Conservation (phyloP, 2,888 invertebrate species). For the Caenorhabditis uteleia region DNA sequence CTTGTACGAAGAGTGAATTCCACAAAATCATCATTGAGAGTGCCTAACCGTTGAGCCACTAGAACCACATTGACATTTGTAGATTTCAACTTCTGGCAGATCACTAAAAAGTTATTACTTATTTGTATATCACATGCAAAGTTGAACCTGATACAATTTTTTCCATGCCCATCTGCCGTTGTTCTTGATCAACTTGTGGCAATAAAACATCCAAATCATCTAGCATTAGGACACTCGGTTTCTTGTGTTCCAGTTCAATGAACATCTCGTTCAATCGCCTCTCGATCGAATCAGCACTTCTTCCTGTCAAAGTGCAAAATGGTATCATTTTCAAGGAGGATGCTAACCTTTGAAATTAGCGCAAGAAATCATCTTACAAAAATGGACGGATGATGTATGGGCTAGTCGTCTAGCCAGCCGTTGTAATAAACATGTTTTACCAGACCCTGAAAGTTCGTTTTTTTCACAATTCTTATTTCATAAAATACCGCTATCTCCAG, state of each 20-base stretch:
- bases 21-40: conserved; percentile 32
- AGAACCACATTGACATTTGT: conserved; percentile 29
- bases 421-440: conserved; percentile 46
- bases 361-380: conserved; percentile 29
- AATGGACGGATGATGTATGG: conserved; percentile 17
- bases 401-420: conserved; percentile 30
- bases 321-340: conserved; percentile 5
- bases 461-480: conserved; percentile 1
- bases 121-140: background rate
- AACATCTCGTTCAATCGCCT: conserved; percentile 39
- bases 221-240: conserved; percentile 52
- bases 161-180: conserved; percentile 48
- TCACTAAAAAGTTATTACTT: conserved; percentile 14
- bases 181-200: conserved; percentile 52
- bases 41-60: conserved; percentile 26
- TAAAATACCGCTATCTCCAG: conserved; percentile 15
- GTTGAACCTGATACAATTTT: conserved; percentile 47
- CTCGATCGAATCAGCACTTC: conserved; percentile 51
- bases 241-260: conserved; percentile 27
- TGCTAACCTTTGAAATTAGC: conserved; percentile 28
- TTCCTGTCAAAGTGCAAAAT: conserved; percentile 23
- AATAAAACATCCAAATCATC: conserved; percentile 58
- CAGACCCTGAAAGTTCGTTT: conserved; percentile 38
- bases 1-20: conserved; percentile 31
- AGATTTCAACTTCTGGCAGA: conserved; percentile 23